Evolutionary conservation across 1,140 invertebrate genomes (phyloP).

Genomic region (Pararge aegeria): DNA sequence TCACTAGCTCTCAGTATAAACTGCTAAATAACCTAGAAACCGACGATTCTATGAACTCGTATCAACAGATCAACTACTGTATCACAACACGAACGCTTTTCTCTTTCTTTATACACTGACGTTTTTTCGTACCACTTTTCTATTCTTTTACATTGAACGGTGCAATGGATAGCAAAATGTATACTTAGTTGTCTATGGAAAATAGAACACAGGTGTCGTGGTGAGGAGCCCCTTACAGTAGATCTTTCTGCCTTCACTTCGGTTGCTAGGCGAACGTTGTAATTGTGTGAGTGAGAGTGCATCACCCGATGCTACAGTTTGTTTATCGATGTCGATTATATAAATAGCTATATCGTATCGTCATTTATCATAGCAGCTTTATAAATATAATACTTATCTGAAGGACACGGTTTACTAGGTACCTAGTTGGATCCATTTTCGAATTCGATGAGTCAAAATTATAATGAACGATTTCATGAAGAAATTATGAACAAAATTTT

Average conservation of each 20-base stretch:
- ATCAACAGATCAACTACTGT: slow-evolving; percentile 16
- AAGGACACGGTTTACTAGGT: too few species aligned
- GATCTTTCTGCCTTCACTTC: slow-evolving; percentile 68
- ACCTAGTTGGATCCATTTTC: too few species aligned
- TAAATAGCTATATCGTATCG: neutral
- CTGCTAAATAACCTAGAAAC: slow-evolving; percentile 62
- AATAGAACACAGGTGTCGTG: slow-evolving; percentile 34
- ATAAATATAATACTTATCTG: neutral
- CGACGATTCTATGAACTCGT: slow-evolving; percentile 53
- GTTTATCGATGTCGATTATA: slow-evolving; percentile 30
- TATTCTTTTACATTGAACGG: neutral
- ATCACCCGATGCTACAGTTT: slow-evolving; percentile 44
- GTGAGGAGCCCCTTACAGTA: slow-evolving; percentile 41
- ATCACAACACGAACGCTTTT: neutral
- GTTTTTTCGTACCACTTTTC: neutral
- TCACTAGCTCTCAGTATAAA: slow-evolving; percentile 8
- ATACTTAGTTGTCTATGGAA: slow-evolving; percentile 12
- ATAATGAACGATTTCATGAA: too few species aligned
- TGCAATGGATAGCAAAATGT: slow-evolving; percentile 22
- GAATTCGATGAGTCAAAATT: too few species aligned
- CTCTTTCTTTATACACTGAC: slow-evolving; percentile 18
- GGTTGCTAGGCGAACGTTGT: slow-evolving; percentile 61
- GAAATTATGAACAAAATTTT: too few species aligned
- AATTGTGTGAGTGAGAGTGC: slow-evolving; percentile 53
- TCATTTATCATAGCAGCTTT: too few species aligned